Conservation (phyloP, 2,797 vertebrate species). For the Psittacula echo region DNA sequence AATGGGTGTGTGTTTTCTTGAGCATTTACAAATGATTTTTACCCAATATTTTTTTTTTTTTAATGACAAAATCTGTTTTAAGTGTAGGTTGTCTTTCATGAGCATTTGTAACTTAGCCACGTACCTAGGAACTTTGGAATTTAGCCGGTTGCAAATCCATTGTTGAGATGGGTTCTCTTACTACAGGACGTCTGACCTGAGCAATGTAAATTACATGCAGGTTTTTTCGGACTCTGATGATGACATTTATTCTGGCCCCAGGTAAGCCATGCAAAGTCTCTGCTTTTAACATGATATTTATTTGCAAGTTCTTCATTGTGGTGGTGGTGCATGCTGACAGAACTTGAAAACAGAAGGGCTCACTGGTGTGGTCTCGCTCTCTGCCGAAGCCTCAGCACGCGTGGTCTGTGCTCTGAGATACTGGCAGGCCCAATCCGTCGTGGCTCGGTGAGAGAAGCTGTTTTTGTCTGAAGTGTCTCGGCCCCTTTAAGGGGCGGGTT, state of each 20-base stretch:
- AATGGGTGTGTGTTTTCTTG: neutral
- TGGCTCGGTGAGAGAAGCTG: neutral
- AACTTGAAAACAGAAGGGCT: neutral
- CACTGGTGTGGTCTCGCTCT: neutral
- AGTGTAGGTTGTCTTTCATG: neutral
- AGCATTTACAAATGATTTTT: neutral
- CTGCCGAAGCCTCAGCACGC: neutral
- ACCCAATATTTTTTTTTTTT: neutral
- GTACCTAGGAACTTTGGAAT: neutral
- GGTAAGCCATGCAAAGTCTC: neutral
- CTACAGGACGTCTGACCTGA: neutral
- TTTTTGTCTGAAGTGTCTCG: neutral
- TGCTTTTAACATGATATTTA: neutral
- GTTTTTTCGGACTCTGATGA: neutral
- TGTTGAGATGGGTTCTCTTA: slow-evolving; percentile 3
- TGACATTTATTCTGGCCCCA: neutral
- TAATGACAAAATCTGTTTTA: neutral
- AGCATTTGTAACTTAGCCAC: neutral
- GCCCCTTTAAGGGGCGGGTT: neutral
- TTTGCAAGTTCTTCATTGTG: neutral
- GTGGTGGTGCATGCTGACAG: neutral
- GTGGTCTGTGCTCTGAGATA: too few relatives aligned
- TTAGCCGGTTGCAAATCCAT: neutral
- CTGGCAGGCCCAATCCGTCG: neutral
- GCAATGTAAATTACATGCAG: neutral